phyloP scores from a whole-genome alignment of 2,888 invertebrate species.

The Trimorus sp. region DNA sequence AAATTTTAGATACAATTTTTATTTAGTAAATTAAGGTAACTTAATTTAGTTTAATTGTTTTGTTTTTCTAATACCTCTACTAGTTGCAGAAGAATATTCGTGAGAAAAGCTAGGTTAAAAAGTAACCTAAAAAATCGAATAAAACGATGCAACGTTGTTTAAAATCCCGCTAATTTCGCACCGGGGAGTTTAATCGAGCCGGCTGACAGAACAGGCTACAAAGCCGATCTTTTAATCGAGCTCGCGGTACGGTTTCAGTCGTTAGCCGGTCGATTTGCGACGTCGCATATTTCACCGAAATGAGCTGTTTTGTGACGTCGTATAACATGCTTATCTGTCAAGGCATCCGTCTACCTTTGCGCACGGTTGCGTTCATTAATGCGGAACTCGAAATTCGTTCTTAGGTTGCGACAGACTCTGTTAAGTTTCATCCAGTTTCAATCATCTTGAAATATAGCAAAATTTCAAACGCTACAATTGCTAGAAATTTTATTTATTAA shows the following conservation, averaged over 20 bases:
- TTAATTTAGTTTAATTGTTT: no score
- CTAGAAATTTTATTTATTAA: no score
- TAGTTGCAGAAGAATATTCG: no score
- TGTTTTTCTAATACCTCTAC: no score
- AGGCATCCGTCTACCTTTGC: not conserved
- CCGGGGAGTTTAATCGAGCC: conserved; percentile 44
- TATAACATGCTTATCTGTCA: conserved; percentile 14
- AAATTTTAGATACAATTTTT: no score
- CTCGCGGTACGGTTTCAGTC: conserved; percentile 8
- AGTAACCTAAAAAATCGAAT: no score
- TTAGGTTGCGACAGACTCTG: not conserved
- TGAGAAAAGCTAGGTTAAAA: no score
- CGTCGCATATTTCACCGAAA: conserved; percentile 19
- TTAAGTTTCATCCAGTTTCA: no score
- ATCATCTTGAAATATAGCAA: no score
- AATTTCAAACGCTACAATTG: no score
- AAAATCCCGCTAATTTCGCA: conserved; percentile 63
- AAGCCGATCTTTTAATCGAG: conserved; percentile 35
- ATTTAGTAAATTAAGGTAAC: no score
- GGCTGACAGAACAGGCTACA: conserved; percentile 27
- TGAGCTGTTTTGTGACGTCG: conserved; percentile 22
- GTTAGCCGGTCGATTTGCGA: conserved; percentile 33
- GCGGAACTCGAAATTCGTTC: not conserved
- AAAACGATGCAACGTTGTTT: conserved; percentile 40
- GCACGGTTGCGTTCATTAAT: conserved; percentile 10